Evolutionary conservation across 2,797 vertebrate genomes (phyloP).

Genomic region (Poecilia gillii): DNA sequence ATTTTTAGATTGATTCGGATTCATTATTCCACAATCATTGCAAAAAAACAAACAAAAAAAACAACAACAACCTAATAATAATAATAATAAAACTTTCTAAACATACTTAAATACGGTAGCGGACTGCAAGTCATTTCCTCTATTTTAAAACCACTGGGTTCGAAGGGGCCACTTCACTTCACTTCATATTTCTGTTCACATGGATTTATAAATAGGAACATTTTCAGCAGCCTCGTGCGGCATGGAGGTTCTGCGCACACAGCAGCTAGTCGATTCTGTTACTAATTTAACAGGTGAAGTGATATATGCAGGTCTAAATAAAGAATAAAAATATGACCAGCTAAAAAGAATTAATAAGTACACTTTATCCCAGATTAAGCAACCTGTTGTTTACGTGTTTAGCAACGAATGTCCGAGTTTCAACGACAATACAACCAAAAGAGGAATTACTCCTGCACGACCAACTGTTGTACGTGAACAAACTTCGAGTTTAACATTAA

Average conservation of each 20-base stretch:
- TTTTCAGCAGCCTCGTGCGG: neutral
- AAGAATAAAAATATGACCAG: neutral
- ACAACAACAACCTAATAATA: too few relatives aligned
- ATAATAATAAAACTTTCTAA: neutral
- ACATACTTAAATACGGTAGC: neutral
- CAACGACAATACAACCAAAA: neutral
- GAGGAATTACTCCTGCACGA: neutral
- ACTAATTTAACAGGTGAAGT: neutral
- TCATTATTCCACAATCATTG: neutral
- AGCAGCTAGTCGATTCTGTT: neutral
- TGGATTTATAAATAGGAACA: neutral
- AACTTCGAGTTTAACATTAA: neutral
- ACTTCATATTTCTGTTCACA: neutral
- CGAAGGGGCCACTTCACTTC: neutral
- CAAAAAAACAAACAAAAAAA: neutral
- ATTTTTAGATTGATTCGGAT: neutral
- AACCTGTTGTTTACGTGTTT: neutral
- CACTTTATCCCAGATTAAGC: neutral
- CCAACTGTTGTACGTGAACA: too few relatives aligned
- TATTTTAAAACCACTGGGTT: neutral
- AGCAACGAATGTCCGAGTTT: neutral
- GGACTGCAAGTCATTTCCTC: neutral
- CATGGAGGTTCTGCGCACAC: too few relatives aligned
- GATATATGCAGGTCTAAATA: neutral
- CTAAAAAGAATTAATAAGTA: neutral